These are phyloP conservation scores for Lochmaea crataegi DNA, from an alignment of 2,888 invertebrate genomes.

Conservation along the genomic window DNA sequence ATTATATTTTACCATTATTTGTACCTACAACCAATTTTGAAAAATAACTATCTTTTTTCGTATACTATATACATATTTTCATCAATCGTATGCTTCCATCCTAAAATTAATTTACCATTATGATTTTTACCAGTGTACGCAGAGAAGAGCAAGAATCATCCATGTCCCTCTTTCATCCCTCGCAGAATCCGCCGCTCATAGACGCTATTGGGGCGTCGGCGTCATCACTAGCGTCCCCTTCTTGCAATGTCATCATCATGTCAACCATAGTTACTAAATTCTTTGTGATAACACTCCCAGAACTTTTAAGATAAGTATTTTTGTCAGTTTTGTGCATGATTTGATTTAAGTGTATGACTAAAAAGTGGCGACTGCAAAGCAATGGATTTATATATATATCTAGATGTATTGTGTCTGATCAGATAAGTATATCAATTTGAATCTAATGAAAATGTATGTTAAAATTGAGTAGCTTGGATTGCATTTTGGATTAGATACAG, in stretches of 20 bases:
- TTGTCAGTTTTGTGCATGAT: constrained; percentile 34
- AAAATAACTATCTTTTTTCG: too few species aligned
- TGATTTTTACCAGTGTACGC: constrained; percentile 31
- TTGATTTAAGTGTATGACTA: constrained; percentile 17
- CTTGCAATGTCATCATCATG: constrained; percentile 57
- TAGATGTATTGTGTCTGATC: not conserved
- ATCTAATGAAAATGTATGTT: constrained; percentile 42
- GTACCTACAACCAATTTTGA: too few species aligned
- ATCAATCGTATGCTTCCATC: too few species aligned
- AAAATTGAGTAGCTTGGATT: constrained; percentile 50
- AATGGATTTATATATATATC: not conserved
- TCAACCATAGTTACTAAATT: constrained; percentile 56
- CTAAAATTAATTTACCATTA: not conserved
- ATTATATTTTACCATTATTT: too few species aligned
- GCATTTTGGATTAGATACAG: not conserved
- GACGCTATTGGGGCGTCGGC: constrained; percentile 64
- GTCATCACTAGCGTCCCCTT: constrained; percentile 55
- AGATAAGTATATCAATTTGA: constrained; percentile 25
- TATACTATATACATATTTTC: too few species aligned
- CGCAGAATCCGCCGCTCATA: constrained; percentile 62
- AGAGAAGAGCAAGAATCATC: constrained; percentile 51
- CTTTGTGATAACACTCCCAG: constrained; percentile 49
- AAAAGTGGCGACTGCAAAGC: not conserved
- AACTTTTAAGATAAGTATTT: constrained; percentile 49
- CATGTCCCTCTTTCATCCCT: constrained; percentile 55